phyloP scores from a whole-genome alignment of 2,113 vertebrate species.

The Myiozetetes cayanensis region DNA sequence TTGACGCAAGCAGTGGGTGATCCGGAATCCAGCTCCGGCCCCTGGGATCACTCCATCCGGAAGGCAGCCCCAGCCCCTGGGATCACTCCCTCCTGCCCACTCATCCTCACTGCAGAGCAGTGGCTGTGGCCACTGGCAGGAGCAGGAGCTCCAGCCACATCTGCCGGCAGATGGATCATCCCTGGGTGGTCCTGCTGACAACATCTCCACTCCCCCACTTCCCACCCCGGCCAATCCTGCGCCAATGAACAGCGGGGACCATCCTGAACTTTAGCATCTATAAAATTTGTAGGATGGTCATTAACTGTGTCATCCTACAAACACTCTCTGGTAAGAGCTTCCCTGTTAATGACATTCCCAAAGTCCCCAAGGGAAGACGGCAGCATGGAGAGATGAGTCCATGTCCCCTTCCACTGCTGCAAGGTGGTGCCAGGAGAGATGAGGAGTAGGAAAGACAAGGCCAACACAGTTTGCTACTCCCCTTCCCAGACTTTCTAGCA shows the following conservation, averaged over 20 bases:
- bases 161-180: neutral
- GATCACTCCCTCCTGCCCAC: neutral
- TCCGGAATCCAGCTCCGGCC: neutral
- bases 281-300: rapidly evolving
- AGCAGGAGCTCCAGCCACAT: neutral
- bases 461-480: neutral
- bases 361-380: neutral
- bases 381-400: rapidly evolving
- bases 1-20: neutral
- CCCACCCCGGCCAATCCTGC: neutral
- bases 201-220: neutral
- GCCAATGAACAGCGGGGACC: neutral
- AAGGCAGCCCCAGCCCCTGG: slow-evolving; percentile 11
- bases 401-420: no score
- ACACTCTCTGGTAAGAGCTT: rapidly evolving
- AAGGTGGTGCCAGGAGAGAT: neutral
- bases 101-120: neutral
- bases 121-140: neutral
- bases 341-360: neutral
- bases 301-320: neutral
- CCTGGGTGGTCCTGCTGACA: slow-evolving; percentile 38
- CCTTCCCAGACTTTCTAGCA: neutral
- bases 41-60: neutral
- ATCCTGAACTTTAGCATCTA: neutral
- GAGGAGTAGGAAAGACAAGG: neutral